Percentiles rank a stretch among this genome's conserved stretches.
Evolutionary conservation across 2,113 vertebrate species (phyloP).

Genomic region (Hymenochirus boettgeri): DNA sequence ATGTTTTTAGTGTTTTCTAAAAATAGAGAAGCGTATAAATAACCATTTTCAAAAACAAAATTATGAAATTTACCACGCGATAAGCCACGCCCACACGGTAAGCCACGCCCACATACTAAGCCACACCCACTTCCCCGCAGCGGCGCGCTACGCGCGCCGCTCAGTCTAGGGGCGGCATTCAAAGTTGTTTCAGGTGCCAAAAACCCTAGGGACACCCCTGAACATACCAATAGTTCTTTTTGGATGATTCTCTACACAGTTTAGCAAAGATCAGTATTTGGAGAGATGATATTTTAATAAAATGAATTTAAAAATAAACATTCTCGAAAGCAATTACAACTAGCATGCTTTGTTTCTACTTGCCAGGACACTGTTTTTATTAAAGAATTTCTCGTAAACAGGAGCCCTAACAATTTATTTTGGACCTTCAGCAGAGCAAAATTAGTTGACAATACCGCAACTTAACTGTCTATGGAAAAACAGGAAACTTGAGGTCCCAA

Average conservation of each 20-base stretch:
- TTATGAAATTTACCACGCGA: too few relatives aligned
- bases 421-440: conserved; percentile 66
- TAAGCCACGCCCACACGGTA: too few relatives aligned
- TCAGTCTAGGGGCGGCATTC: too few relatives aligned
- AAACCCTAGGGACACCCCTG: too few relatives aligned
- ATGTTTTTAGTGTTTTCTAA: too few relatives aligned
- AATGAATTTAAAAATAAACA: not conserved
- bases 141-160: too few relatives aligned
- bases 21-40: too few relatives aligned
- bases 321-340: not conserved
- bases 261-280: not conserved
- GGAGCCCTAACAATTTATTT: conserved; percentile 66
- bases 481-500: conserved; percentile 76
- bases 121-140: too few relatives aligned
- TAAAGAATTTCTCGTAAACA: conserved; percentile 48
- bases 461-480: conserved; percentile 70
- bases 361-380: conserved; percentile 63
- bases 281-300: not conserved
- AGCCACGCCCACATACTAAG: too few relatives aligned
- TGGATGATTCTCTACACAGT: not conserved
- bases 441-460: conserved; percentile 65
- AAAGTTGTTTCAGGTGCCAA: too few relatives aligned
- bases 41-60: too few relatives aligned
- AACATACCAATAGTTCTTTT: too few relatives aligned
- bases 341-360: conserved; percentile 54